Base-by-base conservation (phyloP, 2,888 invertebrate species). In the Drosophila buzzatii region DNA sequence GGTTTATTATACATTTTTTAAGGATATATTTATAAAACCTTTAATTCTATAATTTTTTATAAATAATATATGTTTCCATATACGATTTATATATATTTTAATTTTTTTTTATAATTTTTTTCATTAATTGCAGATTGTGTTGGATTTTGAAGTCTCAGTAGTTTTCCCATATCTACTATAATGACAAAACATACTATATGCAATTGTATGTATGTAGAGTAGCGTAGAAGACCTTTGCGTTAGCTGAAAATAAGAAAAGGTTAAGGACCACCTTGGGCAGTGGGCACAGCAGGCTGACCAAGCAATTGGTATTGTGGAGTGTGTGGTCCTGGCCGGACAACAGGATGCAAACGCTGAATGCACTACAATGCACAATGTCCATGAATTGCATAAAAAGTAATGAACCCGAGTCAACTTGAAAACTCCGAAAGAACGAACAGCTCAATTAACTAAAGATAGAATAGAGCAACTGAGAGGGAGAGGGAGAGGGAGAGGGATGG, bases 381-480 rank as follows among this genome's bases (percentile, higher is more conserved):
- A 85, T 86, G 86, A 90, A 88, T 86, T 88, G 90, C 90, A 86
- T 88, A 89, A 86, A 83, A 76, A 66, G 79, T 79, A 84, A 85
- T 71, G 82, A 79, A 75, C 70, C 73, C 71, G 55, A 67, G 69
- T 53, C 71, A 44, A 64, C 49, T 49, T 45, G 37, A 14, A 2
- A 47, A 5, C 35, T 16, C 37, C 23, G 37, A 37, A n/a, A n/a
- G 23, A 35, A 27, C 33, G 37, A 47, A 78, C 89, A 89, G 70
- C 85, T 85, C 89, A 85, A 86, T 87, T 87, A 82, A 85, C 74
- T 64, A 70, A 67, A 63, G 64, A 68, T 66, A 65, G 53, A 39
- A 20, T 37, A 31, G 45, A 35, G 23, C 20, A 51, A 33, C 18
- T n/a, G 41, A 12, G 27, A 42, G 20, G 35, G 23, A 37, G 51